Conservation (phyloP, 2,888 invertebrate species). For the Epinotia nisella region DNA sequence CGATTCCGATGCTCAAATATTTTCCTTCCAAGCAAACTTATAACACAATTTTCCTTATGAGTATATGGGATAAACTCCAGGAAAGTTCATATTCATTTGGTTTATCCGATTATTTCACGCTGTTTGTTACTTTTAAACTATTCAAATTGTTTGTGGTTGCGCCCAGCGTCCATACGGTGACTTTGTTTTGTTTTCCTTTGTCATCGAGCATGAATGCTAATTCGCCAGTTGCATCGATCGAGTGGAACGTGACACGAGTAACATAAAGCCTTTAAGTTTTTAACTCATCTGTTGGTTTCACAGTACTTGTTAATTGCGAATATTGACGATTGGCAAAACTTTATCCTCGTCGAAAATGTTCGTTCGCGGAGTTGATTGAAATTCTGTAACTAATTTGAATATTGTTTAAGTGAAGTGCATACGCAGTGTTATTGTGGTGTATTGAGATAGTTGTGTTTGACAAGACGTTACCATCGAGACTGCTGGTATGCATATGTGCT, state of each 20-base stretch:
- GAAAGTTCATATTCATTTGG: constrained; percentile 19
- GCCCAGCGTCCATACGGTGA: constrained; percentile 26
- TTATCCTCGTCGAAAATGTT: constrained; percentile 69
- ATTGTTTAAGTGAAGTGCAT: constrained; percentile 52
- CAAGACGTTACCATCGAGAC: constrained; percentile 50
- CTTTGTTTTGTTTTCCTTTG: constrained; percentile 44
- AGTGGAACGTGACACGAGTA: constrained; percentile 56
- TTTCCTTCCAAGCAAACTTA: constrained; percentile 33
- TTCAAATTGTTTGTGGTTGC: constrained; percentile 14
- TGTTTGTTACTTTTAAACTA: constrained; percentile 21
- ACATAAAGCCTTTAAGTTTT: constrained; percentile 33
- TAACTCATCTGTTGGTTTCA: constrained; percentile 53
- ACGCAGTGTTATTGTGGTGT: constrained; percentile 46
- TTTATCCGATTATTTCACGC: constrained; percentile 25
- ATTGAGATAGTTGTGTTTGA: constrained; percentile 45
- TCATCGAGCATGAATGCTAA: constrained; percentile 43
- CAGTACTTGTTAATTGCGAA: constrained; percentile 52
- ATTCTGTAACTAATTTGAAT: constrained; percentile 45
- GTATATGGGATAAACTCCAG: constrained; percentile 22
- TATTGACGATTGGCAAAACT: constrained; percentile 56
- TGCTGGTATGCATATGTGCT: constrained; percentile 83
- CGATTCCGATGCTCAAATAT: constrained; percentile 19
- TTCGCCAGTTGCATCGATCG: constrained; percentile 55
- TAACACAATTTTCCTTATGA: constrained; percentile 34
- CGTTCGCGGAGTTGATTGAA: constrained; percentile 77